Conservation (phyloP, 2,113 vertebrate genomes). For the Balaenoptera acutorostrata region DNA sequence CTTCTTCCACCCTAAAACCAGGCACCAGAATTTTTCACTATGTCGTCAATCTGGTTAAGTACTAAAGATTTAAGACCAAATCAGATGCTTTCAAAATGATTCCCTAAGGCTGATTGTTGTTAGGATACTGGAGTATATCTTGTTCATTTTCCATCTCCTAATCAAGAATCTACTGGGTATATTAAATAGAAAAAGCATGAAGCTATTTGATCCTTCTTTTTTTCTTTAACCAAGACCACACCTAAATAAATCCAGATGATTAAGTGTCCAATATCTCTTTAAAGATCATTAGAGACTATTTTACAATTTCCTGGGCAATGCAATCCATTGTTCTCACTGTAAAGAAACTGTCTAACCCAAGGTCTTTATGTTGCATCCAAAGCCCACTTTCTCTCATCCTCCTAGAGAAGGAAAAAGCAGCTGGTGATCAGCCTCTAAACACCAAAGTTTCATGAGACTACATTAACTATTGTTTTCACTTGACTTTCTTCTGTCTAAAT, state of each 20-base stretch:
- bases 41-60: conserved; percentile 8
- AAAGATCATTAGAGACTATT: conserved; percentile 48
- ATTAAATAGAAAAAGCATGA: conserved; percentile 28
- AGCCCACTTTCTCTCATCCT: conserved; percentile 30
- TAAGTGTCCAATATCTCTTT: conserved; percentile 34
- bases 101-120: conserved; percentile 23
- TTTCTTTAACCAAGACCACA: conserved; percentile 42
- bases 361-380: conserved; percentile 2
- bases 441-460: not conserved
- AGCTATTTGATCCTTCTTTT: conserved; percentile 40
- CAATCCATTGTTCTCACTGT: conserved; percentile 17
- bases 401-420: not conserved
- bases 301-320: conserved; percentile 51
- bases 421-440: not conserved
- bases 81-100: conserved; percentile 50
- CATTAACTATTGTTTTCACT: not conserved
- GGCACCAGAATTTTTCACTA: conserved; percentile 38
- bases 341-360: conserved; percentile 29
- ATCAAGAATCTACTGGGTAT: conserved; percentile 30
- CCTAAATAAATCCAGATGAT: conserved; percentile 67
- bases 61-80: conserved; percentile 28
- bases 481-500: conserved; percentile 22
- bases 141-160: conserved; percentile 33
- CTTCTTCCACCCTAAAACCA: conserved; percentile 31
- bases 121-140: conserved; percentile 3